A percentile compares a stretch with the other conserved stretches of the same genome.
These are phyloP conservation scores for Prietella phreatophila DNA, from an alignment of 2,113 vertebrate species.

Conservation along the genomic window DNA sequence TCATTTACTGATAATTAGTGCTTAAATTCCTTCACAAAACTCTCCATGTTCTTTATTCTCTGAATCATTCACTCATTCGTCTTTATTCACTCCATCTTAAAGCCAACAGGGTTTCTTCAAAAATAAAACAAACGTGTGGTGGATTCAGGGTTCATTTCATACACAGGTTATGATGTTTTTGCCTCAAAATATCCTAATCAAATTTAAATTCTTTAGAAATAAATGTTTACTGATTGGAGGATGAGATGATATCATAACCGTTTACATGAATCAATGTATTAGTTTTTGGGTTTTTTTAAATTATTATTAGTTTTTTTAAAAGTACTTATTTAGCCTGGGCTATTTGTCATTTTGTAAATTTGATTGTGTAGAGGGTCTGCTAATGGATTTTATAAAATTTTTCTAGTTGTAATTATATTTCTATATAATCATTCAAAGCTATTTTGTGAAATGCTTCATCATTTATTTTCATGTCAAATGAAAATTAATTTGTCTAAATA, in stretches of 20 bases:
- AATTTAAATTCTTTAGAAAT: neutral
- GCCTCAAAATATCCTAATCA: neutral
- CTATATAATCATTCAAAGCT: neutral
- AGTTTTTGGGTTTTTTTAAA: too few species aligned
- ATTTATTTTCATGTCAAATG: neutral
- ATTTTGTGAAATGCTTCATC: neutral
- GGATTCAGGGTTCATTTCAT: neutral
- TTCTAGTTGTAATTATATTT: neutral
- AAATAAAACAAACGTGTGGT: neutral
- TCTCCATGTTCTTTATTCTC: constrained; percentile 40
- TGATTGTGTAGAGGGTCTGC: neutral
- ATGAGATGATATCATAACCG: neutral
- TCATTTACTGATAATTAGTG: constrained; percentile 63
- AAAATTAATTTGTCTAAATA: too few species aligned
- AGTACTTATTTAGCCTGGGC: neutral
- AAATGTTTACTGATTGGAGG: neutral
- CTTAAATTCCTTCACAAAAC: constrained; percentile 51
- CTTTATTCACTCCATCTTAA: neutral
- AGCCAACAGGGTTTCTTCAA: neutral
- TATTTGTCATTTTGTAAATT: neutral
- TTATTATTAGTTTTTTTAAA: neutral
- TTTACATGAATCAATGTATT: neutral
- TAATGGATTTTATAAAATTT: neutral
- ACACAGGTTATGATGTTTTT: neutral
- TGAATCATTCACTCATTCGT: constrained; percentile 2